phyloP scores from a whole-genome alignment of 2,113 vertebrate species.

The Prolemur simus region DNA sequence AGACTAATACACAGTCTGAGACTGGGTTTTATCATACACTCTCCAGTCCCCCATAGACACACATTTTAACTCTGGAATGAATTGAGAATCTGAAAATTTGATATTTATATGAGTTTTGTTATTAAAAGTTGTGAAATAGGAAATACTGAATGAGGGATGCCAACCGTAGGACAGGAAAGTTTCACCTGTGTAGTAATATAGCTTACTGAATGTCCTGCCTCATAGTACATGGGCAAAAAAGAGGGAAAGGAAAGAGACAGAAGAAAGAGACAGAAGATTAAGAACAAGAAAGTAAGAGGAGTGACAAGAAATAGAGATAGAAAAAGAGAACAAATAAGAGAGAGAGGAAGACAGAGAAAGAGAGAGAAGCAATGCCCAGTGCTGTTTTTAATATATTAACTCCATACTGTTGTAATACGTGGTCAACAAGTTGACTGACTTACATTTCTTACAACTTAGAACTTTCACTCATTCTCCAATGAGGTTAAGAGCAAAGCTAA shows the following conservation, averaged over 20 bases:
- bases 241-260: not conserved
- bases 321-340: not conserved
- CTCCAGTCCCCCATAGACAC: not conserved
- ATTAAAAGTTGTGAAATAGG: not conserved
- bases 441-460: not conserved
- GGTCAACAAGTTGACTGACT: not conserved
- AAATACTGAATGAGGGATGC: fast-evolving
- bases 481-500: not conserved
- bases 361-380: not conserved
- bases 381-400: not conserved
- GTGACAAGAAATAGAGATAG: not conserved
- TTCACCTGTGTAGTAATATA: not conserved
- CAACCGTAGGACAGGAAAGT: not conserved
- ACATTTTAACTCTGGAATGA: not conserved
- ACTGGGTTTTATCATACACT: not conserved
- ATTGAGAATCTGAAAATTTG: not conserved
- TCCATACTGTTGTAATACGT: not conserved
- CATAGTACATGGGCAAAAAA: not conserved
- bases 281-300: not conserved
- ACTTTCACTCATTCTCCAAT: not conserved
- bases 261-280: not conserved
- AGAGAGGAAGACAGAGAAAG: not conserved
- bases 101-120: not conserved
- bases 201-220: not conserved
- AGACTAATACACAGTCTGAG: not conserved